These are phyloP conservation scores for Patagioenas fasciata DNA, from an alignment of 2,113 vertebrate species.

Conservation along the genomic window DNA sequence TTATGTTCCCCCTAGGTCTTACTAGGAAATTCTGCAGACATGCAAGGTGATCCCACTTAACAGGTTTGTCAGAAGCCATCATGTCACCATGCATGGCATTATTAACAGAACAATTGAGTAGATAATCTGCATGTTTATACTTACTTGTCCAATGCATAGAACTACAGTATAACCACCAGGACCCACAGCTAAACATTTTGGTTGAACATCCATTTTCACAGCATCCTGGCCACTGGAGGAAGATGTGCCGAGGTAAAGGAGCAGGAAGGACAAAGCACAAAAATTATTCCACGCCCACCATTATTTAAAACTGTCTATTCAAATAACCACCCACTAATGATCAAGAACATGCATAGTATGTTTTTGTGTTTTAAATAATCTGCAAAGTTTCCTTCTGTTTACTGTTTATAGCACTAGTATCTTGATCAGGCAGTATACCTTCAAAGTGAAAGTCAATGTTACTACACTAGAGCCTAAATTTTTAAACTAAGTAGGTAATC, in stretches of 20 bases:
- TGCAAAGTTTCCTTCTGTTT: background rate
- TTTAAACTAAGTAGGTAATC: background rate
- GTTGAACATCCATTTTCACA: conserved; percentile 92
- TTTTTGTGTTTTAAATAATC: background rate
- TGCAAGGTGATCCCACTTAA: background rate
- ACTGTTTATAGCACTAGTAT: background rate
- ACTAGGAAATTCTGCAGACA: background rate
- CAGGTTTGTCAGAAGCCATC: background rate
- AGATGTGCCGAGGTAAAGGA: accelerated
- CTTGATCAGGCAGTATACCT: background rate
- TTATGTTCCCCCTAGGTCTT: background rate
- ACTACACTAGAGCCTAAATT: background rate
- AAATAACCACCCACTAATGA: background rate
- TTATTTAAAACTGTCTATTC: background rate
- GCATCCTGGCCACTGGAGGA: conserved; percentile 84
- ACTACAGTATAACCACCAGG: conserved; percentile 84
- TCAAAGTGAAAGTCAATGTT: background rate
- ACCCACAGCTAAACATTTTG: conserved; percentile 85
- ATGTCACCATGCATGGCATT: background rate
- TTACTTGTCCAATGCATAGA: conserved; percentile 90
- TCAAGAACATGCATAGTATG: background rate
- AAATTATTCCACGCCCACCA: background rate
- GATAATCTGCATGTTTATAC: background rate
- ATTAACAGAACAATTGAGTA: background rate
- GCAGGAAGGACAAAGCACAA: background rate